A percentile compares a stretch with the other conserved stretches of the same genome.
These are phyloP conservation scores for Drosophila pseudotalamancana DNA, from an alignment of 2,888 invertebrate species.

Conservation along the genomic window DNA sequence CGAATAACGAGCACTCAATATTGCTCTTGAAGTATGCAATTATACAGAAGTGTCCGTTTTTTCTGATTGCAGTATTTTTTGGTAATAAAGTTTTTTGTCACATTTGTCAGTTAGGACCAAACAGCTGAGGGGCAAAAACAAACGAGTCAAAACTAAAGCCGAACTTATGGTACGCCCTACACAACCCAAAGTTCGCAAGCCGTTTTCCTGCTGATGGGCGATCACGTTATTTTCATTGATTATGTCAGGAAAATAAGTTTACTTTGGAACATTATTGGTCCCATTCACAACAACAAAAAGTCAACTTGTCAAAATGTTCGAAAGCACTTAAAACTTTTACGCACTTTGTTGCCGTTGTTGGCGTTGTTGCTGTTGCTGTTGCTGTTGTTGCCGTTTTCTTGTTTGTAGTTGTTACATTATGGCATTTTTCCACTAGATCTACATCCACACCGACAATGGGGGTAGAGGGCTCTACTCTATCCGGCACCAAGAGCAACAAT, in stretches of 20 bases:
- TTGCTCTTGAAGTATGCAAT: background rate
- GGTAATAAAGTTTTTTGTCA: constrained; percentile 15
- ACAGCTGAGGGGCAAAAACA: constrained; percentile 1
- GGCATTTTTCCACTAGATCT: constrained; percentile 66
- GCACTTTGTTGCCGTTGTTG: too few species aligned
- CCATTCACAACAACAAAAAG: constrained; percentile 67
- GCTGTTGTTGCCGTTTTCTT: constrained; percentile 52
- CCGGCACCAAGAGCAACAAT: constrained; percentile 14
- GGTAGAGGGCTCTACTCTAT: background rate
- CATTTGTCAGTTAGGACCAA: constrained; percentile 8
- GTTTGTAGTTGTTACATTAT: constrained; percentile 62
- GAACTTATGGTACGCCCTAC: background rate
- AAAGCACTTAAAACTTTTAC: constrained; percentile 76
- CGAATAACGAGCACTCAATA: background rate
- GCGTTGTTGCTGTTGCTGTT: constrained; percentile 2
- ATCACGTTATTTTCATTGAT: constrained; percentile 65
- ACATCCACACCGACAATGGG: constrained; percentile 24
- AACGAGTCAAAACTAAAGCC: constrained; percentile 14
- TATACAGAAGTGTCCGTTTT: background rate
- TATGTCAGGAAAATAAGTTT: constrained; percentile 69
- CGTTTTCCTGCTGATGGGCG: constrained; percentile 31
- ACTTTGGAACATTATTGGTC: constrained; percentile 66
- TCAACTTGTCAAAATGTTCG: constrained; percentile 75
- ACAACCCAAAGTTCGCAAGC: background rate
- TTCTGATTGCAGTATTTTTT: background rate